A percentile compares a stretch with the other conserved stretches of the same genome.
phyloP scores from a whole-genome alignment of 2,797 vertebrate genomes.

The Macroramphosus scolopax region DNA sequence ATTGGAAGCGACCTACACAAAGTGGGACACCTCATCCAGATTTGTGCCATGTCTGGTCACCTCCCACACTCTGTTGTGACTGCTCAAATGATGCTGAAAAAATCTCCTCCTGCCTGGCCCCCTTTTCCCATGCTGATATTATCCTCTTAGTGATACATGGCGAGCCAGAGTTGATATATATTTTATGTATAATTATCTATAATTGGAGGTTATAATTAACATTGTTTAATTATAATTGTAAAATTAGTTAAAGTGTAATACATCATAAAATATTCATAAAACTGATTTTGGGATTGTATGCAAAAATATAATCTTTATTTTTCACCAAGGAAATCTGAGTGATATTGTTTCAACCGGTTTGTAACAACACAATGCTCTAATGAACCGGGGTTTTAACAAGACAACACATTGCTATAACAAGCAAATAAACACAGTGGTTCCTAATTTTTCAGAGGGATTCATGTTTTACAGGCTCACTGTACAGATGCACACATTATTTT shows the following conservation, averaged over 20 bases:
- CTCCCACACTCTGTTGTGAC: conserved; percentile 46
- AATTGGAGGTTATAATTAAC: neutral
- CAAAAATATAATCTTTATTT: conserved; percentile 1
- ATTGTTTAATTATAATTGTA: neutral
- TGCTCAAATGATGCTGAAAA: conserved; percentile 21
- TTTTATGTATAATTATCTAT: conserved; percentile 6
- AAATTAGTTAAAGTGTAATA: too few relatives aligned
- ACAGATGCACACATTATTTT: too few relatives aligned
- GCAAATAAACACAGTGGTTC: too few relatives aligned
- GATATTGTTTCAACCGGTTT: too few relatives aligned
- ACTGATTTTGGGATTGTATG: neutral
- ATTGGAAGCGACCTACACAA: conserved; percentile 65
- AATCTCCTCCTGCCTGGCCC: conserved; percentile 20
- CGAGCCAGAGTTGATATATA: conserved; percentile 3
- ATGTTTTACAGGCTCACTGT: too few relatives aligned
- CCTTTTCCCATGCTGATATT: conserved; percentile 32
- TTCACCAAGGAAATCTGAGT: too few relatives aligned
- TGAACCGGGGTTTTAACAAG: too few relatives aligned
- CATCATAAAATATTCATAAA: neutral
- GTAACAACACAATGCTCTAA: too few relatives aligned
- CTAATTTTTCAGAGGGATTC: too few relatives aligned
- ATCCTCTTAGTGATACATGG: too few relatives aligned
- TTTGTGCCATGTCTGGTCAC: conserved; percentile 53
- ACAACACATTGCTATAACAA: too few relatives aligned
- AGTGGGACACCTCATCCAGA: conserved; percentile 61